Conservation (phyloP, 1,140 invertebrate genomes). For the Oncopodura yosiiana region DNA sequence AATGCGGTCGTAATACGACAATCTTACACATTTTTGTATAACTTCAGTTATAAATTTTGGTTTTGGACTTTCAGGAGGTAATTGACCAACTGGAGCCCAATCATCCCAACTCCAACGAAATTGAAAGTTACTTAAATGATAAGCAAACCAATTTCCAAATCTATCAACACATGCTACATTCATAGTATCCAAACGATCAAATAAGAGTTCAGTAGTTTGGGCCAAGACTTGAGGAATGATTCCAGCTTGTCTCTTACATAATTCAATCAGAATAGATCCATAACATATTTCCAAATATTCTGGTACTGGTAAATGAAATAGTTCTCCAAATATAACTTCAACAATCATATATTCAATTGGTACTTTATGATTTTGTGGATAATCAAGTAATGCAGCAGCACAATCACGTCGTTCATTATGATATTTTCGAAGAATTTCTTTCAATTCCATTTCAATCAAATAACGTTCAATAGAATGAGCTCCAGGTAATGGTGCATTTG, state of each 20-base stretch:
- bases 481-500: constrained; percentile 58
- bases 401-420: constrained; percentile 85
- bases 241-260: constrained; percentile 92
- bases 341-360: constrained; percentile 97
- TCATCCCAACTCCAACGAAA: constrained; percentile 98
- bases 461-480: constrained; percentile 95
- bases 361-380: constrained; percentile 86
- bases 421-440: constrained; percentile 84
- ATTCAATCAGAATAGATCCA: constrained; percentile 88
- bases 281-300: constrained; percentile 87
- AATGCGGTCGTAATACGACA: constrained; percentile 91
- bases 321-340: constrained; percentile 88
- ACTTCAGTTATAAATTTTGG: constrained; percentile 94
- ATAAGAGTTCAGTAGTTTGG: constrained; percentile 94
- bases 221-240: constrained; percentile 94
- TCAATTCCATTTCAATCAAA: constrained; percentile 92
- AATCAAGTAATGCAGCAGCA: constrained; percentile 80
- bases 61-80: constrained; percentile 84
- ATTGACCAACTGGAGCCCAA: constrained; percentile 71
- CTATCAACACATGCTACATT: constrained; percentile 92
- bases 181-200: constrained; percentile 92
- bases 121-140: constrained; percentile 98
- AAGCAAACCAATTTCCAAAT: constrained; percentile 95
- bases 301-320: constrained; percentile 84
- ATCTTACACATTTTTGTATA: constrained; percentile 77